phyloP scores from a whole-genome alignment of 2,888 invertebrate genomes.

The Trachelus stipa region DNA sequence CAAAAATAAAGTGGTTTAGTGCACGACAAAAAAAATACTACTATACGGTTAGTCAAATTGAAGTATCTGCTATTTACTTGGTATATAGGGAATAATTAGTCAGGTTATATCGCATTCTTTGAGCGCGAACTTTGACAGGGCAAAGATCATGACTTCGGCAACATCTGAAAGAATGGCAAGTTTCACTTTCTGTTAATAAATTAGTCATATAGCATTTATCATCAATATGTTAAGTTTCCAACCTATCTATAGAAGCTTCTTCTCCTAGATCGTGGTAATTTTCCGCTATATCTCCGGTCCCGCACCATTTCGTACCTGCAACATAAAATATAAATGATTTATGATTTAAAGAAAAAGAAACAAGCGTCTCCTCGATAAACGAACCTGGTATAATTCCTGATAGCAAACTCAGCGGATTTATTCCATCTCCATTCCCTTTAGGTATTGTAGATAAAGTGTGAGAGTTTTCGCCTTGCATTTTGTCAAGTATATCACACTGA shows the following conservation, averaged over 20 bases:
- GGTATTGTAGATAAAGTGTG: constrained; percentile 30
- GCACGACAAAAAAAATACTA: constrained; percentile 9
- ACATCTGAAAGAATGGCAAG: constrained; percentile 68
- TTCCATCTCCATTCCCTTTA: constrained; percentile 67
- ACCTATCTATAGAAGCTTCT: constrained; percentile 68
- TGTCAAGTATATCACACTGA: constrained; percentile 80
- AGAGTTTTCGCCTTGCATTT: constrained; percentile 32
- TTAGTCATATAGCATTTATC: not conserved
- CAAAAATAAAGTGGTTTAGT: constrained; percentile 6
- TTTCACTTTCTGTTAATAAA: not conserved
- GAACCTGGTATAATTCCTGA: constrained; percentile 87
- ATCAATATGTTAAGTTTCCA: not conserved
- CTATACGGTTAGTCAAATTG: not conserved
- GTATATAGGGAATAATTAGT: constrained; percentile 87
- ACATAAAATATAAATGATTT: constrained; percentile 27
- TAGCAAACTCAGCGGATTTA: constrained; percentile 78
- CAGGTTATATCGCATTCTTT: constrained; percentile 81
- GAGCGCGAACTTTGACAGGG: constrained; percentile 81
- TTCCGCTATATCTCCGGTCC: constrained; percentile 87
- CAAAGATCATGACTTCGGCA: constrained; percentile 93
- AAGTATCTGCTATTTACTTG: constrained; percentile 69
- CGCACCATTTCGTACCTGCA: constrained; percentile 92
- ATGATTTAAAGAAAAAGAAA: not conserved
- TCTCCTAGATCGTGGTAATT: constrained; percentile 87
- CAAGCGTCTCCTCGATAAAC: not conserved